Evolutionary conservation across 2,888 invertebrate species (phyloP).

Genomic region (Apoda limacodes): DNA sequence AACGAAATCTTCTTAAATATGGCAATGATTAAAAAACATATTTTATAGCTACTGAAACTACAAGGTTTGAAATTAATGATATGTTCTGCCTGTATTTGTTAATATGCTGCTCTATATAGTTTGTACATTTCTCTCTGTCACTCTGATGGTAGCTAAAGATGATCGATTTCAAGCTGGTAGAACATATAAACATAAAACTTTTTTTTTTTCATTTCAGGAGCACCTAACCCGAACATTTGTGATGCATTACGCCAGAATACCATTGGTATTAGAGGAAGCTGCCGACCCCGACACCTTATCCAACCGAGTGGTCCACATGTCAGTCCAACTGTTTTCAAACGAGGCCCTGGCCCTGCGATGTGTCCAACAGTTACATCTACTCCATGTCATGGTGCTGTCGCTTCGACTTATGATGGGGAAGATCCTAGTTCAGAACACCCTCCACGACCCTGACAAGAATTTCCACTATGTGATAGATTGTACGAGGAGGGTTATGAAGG

Average conservation of each 20-base stretch:
- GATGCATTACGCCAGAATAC: slow-evolving; percentile 95
- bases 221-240: slow-evolving; percentile 95
- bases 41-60: no score
- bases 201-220: slow-evolving; percentile 69
- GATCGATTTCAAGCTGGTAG: no score
- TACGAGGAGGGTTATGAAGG: slow-evolving; percentile 91
- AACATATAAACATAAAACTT: slow-evolving; percentile 4
- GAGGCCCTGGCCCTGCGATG: slow-evolving; percentile 91
- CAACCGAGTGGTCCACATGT: slow-evolving; percentile 97
- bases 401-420: slow-evolving; percentile 94
- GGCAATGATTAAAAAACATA: no score
- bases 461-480: slow-evolving; percentile 95
- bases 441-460: slow-evolving; percentile 84
- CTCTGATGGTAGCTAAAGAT: no score
- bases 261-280: slow-evolving; percentile 88
- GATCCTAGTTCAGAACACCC: slow-evolving; percentile 86
- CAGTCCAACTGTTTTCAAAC: slow-evolving; percentile 96
- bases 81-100: no score
- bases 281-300: slow-evolving; percentile 91
- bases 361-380: slow-evolving; percentile 88
- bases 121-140: no score
- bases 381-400: slow-evolving; percentile 91
- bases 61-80: no score
- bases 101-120: no score
- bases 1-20: no score